Evolutionary conservation across 2,888 invertebrate species (phyloP).

Genomic region (Heliconius sara): DNA sequence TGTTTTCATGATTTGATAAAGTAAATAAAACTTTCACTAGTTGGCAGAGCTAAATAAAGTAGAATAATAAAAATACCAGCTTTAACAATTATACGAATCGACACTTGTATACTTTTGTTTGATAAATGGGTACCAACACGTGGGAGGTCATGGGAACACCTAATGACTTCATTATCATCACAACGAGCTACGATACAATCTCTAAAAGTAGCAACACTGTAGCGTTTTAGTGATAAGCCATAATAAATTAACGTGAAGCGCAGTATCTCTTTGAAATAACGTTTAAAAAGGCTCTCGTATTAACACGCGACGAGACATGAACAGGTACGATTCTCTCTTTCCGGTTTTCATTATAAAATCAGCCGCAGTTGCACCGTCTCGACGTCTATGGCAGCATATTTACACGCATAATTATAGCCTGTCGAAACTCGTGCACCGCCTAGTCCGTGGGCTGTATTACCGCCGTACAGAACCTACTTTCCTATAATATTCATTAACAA

Average conservation of each 20-base stretch:
- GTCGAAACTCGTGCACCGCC: slow-evolving; percentile 51
- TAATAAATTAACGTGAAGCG: slow-evolving; percentile 17
- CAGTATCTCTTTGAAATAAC: slow-evolving; percentile 33
- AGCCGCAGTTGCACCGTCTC: slow-evolving; percentile 38
- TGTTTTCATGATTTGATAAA: too few species aligned
- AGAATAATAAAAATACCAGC: neutral
- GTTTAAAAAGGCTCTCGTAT: slow-evolving; percentile 38
- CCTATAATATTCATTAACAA: slow-evolving; percentile 15
- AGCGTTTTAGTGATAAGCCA: slow-evolving; percentile 17
- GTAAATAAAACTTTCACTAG: too few species aligned
- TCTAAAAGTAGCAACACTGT: neutral
- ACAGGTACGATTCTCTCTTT: slow-evolving; percentile 39
- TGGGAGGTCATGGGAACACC: slow-evolving; percentile 19
- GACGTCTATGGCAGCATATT: slow-evolving; percentile 44
- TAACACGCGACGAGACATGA: slow-evolving; percentile 38
- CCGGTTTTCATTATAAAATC: slow-evolving; percentile 46
- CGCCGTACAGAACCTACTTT: slow-evolving; percentile 18
- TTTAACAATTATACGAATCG: neutral
- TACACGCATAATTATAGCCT: slow-evolving; percentile 52
- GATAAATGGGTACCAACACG: neutral
- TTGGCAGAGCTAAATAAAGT: neutral
- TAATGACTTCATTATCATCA: slow-evolving; percentile 20
- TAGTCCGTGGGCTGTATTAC: slow-evolving; percentile 51
- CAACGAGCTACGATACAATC: neutral
- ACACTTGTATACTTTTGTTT: neutral